A percentile compares a stretch with the other conserved stretches of the same genome.
phyloP scores from a whole-genome alignment of 2,888 invertebrate genomes.

The Ceriagrion tenellum region DNA sequence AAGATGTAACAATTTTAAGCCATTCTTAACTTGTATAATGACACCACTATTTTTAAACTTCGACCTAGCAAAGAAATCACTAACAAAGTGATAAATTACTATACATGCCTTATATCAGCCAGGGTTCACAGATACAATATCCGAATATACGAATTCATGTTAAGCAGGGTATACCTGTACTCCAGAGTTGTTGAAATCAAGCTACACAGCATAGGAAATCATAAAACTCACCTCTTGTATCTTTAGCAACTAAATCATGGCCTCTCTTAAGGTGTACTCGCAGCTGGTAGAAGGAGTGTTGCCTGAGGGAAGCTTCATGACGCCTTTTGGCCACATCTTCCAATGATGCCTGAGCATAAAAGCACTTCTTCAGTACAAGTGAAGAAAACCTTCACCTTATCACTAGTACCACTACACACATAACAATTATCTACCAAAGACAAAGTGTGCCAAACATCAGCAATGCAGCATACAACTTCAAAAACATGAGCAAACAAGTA shows the following conservation, averaged over 20 bases:
- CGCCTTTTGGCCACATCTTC: conserved; percentile 76
- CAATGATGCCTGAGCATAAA: neutral
- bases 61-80: no score
- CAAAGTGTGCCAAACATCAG: conserved; percentile 32
- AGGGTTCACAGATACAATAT: no score
- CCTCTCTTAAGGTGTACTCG: conserved; percentile 93
- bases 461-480: conserved; percentile 32
- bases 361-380: neutral
- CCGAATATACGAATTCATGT: no score
- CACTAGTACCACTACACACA: neutral
- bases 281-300: conserved; percentile 95
- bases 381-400: neutral
- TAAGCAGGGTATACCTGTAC: no score
- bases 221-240: conserved; percentile 90
- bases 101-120: no score
- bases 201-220: neutral
- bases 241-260: conserved; percentile 93
- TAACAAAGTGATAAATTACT: no score
- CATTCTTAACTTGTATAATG: no score
- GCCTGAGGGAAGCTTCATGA: conserved; percentile 87
- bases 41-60: no score
- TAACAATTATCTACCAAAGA: conserved; percentile 21
- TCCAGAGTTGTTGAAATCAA: no score
- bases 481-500: conserved; percentile 38
- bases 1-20: no score